Evolutionary conservation across 2,888 invertebrate species (phyloP), one percentile per base, ranked within the genome.

Genomic region (Myathropa florea): DNA sequence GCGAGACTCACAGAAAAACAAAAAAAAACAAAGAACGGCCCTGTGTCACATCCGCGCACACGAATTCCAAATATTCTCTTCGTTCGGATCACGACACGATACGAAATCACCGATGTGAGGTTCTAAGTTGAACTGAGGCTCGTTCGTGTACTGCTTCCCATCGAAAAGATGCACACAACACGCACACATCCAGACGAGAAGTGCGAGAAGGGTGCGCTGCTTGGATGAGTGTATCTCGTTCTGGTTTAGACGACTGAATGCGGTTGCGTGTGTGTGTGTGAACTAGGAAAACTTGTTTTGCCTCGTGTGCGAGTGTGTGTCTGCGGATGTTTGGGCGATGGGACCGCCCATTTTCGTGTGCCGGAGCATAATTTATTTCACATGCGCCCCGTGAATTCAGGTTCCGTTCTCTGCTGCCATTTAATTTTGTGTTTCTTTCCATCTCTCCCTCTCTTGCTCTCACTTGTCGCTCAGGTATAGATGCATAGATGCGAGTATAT

Each of bases 91-190:
- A 18, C 46, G 46, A 7, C 30, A 33, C 24, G 30, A 53, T 64
- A 72, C 85, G 86, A 83, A 79, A 65, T 39, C 73, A 78, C 78
- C 86, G 83, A 70, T 78, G 2, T 78, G 83, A 83, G 83, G 78
- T 79, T 86, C 86, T 75, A 79, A 79, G 71, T 79, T 79, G 83
- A 86, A 86, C 86, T 86, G 83, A 75, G 75, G 78, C 79, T 75
- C 78, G 72, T 60, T n/a, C 57, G 30, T 46, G 39, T 57, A 39
- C 28, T 55, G 24, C 28, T 39, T 59, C 33, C 10, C 18, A 64
- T 86, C 26, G 64, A 65, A 23, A 39, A 71, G 71, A 83, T 53
- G 68, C 77, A 70, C 63, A 68, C 63, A 68, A 53, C 63, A 55
- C 21, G 23, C 21, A 57, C 23, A 23, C 24, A 23, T 10, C 23